A percentile compares a stretch with the other conserved stretches of the same genome.
Conservation (phyloP, 2,113 vertebrate species). For the Ondatra zibethicus region DNA sequence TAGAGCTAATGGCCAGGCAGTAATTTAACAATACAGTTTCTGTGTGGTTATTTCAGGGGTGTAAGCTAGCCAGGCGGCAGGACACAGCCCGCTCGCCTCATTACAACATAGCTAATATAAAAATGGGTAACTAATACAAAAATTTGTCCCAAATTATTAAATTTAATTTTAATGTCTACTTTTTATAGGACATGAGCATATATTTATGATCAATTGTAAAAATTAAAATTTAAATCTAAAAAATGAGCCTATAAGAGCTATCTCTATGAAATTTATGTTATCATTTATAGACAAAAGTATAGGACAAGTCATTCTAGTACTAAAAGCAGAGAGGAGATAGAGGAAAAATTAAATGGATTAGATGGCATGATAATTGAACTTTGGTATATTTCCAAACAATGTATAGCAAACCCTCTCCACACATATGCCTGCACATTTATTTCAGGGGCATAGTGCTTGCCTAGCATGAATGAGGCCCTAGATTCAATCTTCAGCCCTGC, state of each 20-base stretch:
- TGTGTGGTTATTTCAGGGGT: no score
- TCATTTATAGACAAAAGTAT: not conserved
- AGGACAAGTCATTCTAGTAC: not conserved
- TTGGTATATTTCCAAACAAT: not conserved
- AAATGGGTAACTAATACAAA: not conserved
- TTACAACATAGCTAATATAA: no score
- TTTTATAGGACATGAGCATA: not conserved
- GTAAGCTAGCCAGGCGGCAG: no score
- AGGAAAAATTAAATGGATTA: not conserved
- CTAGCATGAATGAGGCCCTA: not conserved
- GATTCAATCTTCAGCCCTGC: not conserved
- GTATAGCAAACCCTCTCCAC: not conserved
- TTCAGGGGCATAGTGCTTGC: not conserved
- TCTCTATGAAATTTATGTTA: not conserved
- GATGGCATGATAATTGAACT: constrained; percentile 31
- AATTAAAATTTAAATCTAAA: constrained; percentile 13
- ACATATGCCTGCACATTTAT: not conserved
- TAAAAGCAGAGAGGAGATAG: not conserved
- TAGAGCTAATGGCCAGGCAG: no score
- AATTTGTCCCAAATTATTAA: constrained; percentile 4
- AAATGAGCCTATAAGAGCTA: constrained; percentile 18
- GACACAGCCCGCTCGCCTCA: no score
- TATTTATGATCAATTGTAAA: not conserved
- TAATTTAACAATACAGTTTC: no score
- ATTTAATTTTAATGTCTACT: constrained; percentile 19